phyloP scores from a whole-genome alignment of 1,140 invertebrate genomes.

The Leptoteleia sp. region DNA sequence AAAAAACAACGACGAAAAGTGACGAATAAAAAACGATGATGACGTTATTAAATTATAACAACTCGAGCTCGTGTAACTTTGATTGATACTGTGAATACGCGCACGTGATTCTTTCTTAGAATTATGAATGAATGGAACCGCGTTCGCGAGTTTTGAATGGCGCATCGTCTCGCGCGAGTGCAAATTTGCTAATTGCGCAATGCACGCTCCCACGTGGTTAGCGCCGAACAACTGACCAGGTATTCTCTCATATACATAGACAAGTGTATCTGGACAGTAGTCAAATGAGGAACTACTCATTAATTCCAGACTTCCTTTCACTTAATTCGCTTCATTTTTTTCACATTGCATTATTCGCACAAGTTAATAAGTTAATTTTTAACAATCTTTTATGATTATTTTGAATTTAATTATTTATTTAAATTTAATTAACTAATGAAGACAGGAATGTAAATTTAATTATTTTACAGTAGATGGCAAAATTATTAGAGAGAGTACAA shows the following conservation, averaged over 20 bases:
- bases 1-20: too few relatives aligned
- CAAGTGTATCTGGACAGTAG: conserved; percentile 47
- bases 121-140: conserved; percentile 44
- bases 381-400: too few relatives aligned
- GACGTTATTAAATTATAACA: too few relatives aligned
- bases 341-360: too few relatives aligned
- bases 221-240: conserved; percentile 45
- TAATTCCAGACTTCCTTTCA: conserved; percentile 1
- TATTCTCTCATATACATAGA: conserved; percentile 33
- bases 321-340: conserved; percentile 6
- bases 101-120: conserved; percentile 40
- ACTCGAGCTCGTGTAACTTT: too few relatives aligned
- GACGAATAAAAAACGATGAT: too few relatives aligned
- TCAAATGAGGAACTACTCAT: conserved; percentile 20
- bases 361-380: too few relatives aligned
- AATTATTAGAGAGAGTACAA: too few relatives aligned
- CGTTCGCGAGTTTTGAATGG: conserved; percentile 56
- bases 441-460: too few relatives aligned
- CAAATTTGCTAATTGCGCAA: conserved; percentile 70
- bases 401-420: too few relatives aligned
- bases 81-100: neutral
- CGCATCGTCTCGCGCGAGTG: conserved; percentile 20
- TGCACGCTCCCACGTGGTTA: conserved; percentile 63
- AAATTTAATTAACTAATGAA: too few relatives aligned
- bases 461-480: too few relatives aligned